Percentiles rank a stretch among this genome's conserved stretches.
These are phyloP conservation scores for Atopsyche davidsoni DNA, from an alignment of 1,140 invertebrate genomes.

Conservation along the genomic window DNA sequence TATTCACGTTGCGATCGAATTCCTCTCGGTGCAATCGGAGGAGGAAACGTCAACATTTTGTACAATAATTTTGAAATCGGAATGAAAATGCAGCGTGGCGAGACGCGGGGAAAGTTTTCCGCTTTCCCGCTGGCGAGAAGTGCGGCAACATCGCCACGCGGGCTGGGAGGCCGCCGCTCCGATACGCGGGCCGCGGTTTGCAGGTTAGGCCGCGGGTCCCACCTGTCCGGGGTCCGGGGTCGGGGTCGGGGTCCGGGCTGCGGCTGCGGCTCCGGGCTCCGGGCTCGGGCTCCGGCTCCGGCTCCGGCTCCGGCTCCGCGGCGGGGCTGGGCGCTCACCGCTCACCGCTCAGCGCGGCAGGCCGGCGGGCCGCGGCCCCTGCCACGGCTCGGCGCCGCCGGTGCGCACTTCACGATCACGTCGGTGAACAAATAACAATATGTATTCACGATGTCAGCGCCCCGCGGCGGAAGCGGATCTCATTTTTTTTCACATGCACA, in stretches of 20 bases:
- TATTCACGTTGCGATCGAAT: no score
- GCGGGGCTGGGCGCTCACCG: not conserved
- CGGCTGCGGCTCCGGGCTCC: not conserved
- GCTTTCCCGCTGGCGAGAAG: no score
- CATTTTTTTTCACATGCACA: not conserved
- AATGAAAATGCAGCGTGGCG: no score
- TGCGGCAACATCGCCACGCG: constrained; percentile 1
- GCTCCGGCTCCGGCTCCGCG: not conserved
- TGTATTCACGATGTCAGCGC: constrained; percentile 2
- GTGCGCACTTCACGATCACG: not conserved
- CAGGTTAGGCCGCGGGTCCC: not conserved
- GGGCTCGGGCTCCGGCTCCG: constrained; percentile 5
- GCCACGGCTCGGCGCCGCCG: not conserved
- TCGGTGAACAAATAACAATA: not conserved
- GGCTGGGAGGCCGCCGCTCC: not conserved
- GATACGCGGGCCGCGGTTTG: not conserved
- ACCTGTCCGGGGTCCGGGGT: not conserved
- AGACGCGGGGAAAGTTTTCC: no score
- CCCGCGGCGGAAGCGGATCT: no score
- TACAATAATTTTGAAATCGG: no score
- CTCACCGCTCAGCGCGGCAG: not conserved
- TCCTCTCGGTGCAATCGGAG: no score
- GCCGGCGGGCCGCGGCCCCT: no score
- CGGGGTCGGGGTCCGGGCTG: not conserved
- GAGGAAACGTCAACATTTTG: no score